Percentiles rank a stretch among this genome's conserved stretches.
phyloP scores from a whole-genome alignment of 2,113 vertebrate genomes.

The Datnioides undecimradiatus region DNA sequence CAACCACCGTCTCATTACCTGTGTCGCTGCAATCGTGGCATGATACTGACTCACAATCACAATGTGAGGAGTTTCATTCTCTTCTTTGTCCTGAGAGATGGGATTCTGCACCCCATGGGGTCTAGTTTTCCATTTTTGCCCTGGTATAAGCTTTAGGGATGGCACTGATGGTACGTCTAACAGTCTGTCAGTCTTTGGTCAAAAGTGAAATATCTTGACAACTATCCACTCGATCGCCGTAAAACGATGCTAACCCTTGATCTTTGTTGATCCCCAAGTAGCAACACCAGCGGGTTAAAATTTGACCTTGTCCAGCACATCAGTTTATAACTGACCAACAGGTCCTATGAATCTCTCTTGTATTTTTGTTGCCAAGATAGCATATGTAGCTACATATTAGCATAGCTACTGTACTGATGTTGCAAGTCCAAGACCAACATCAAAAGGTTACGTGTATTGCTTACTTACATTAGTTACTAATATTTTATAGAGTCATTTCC shows the following conservation, averaged over 20 bases:
- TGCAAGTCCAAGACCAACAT: too few species aligned
- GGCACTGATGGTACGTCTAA: not conserved
- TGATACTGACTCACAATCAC: slow-evolving; percentile 27
- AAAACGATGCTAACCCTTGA: not conserved
- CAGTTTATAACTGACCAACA: too few species aligned
- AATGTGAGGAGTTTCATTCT: slow-evolving; percentile 11
- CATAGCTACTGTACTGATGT: too few species aligned
- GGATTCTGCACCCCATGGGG: not conserved
- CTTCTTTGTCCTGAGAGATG: not conserved
- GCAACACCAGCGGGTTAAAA: not conserved
- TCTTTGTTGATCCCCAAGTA: not conserved
- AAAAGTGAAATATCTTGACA: not conserved
- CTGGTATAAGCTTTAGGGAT: not conserved
- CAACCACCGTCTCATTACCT: slow-evolving; percentile 39
- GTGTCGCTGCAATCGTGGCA: slow-evolving; percentile 23
- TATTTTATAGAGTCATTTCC: not conserved
- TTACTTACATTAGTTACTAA: too few species aligned
- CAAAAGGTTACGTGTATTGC: too few species aligned
- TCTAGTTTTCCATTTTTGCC: not conserved
- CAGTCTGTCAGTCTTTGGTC: not conserved
- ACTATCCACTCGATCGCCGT: not conserved
- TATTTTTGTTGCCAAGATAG: too few species aligned
- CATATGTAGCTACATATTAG: too few species aligned
- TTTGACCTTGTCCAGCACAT: not conserved
- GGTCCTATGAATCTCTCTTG: not conserved